Base-by-base conservation (phyloP, 2,888 invertebrate genomes). In the Mesopsocus fuscifrons region DNA sequence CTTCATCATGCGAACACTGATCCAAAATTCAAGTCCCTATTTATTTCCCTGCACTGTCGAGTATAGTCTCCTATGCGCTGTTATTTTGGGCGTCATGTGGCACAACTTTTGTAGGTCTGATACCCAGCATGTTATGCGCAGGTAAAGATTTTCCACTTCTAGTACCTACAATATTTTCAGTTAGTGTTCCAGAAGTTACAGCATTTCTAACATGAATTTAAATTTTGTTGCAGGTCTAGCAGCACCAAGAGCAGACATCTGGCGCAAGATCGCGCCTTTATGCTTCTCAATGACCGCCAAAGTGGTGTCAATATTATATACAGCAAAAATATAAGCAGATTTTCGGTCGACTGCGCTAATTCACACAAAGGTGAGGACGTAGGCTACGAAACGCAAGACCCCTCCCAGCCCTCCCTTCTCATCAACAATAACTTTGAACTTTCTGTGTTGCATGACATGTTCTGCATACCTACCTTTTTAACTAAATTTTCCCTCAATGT, bases 11-110 rank as follows among this genome's bases (percentile, higher is more conserved):
- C 77, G 76, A 2, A 64, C 71, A n/a, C 55, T 46, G 8, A 9
- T 46, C 3, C 21, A 21, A 15, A 32, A 44, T 11, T 62, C 67
- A 2, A 60, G 64, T 8, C 65, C 67, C 3, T 68, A 68, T 52
- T 60, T 71, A 49, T 71, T 66, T 53, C 70, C 71, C 0, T 67
- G 67, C 50, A 65, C 67, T 45, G 66, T 71, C 47, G 68, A 71
- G 52, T 71, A 70, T 57, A 66, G 67, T 32, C 68, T 91, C 41
- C 85, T 91, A 48, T 87, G 85, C 55, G 87, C 89, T 18, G 89
- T 88, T 21, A 77, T 88, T 49, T 63, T 85, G 44, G 88, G 79
- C 56, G 82, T 88, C 59, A 85, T 89, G 76, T 91, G 89, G 85
- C 84, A 84, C 62, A 82, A 84, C 59, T 76, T 81, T 42, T 5